Base-by-base conservation (phyloP, 2,888 invertebrate species). In the Caenorhabditis wallacei region DNA sequence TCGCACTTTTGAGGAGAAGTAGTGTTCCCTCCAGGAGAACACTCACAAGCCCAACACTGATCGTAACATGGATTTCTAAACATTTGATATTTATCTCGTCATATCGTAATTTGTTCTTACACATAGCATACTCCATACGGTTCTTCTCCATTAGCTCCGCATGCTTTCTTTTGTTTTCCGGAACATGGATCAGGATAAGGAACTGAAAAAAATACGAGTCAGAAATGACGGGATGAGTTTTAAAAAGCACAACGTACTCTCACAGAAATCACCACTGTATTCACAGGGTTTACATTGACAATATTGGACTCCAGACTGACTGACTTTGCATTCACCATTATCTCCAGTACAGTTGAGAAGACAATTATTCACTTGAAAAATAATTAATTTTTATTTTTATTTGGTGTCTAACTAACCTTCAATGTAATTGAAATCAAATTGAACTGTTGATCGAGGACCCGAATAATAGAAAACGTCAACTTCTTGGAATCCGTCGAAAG, bases 231-330 rank as follows among this genome's bases (percentile, higher is more conserved):
- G n/a, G n/a, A 61, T 37, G 0, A 56, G 13, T 1, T n/a, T 64
- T 74, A 35, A 53, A 74, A 54, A 54, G 3, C 13, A 11, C n/a
- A 24, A 48, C 71, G 18, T 10, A 80, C 71, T 64, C 59, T 79
- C 71, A 30, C 79, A 79, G 16, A 1, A 1, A 8, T 46, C 48
- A 26, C 79, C 79, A 40, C 48, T 66, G 10, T 10, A 71, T 22
- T 48, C 20, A 20, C 79, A 79, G 20, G 43, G 35, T 18, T n/a
- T 57, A 54, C 79, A 79, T 20, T 71, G 57, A 16, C 79, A 79
- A 13, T 71, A 79, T 40, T 79, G 64, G 10, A 18, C 22, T 7
- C 79, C 79, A 2, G 79, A 79, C 13, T 24, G 64, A 37, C 71
- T 71, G 8, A 66, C 57, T 46, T 18, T 56, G 64, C 79, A 79